Evolutionary conservation across 2,113 vertebrate genomes (phyloP).

Genomic region (Microcebus jonahi): DNA sequence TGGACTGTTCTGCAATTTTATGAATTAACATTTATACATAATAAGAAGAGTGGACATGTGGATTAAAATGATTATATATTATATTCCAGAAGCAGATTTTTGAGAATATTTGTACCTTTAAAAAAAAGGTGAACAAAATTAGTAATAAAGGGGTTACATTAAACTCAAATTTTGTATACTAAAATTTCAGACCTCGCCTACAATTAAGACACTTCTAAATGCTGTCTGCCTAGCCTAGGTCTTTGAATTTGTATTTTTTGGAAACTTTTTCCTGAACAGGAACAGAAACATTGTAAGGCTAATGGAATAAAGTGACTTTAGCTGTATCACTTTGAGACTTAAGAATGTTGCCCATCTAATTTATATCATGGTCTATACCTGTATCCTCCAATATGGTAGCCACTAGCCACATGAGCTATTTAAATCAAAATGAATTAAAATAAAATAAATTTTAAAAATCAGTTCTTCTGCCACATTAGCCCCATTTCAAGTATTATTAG

Average conservation of each 20-base stretch:
- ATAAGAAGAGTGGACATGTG: background rate
- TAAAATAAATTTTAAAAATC: background rate
- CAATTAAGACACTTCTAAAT: background rate
- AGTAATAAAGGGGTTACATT: background rate
- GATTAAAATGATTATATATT: background rate
- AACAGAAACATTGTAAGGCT: background rate
- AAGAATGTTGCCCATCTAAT: background rate
- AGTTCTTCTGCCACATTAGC: background rate
- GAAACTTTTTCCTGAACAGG: constrained; percentile 6
- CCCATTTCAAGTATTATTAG: background rate
- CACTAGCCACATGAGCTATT: background rate
- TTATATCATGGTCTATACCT: background rate
- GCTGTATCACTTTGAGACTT: background rate
- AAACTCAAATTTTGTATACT: background rate
- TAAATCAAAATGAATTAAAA: background rate
- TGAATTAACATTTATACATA: constrained; percentile 19
- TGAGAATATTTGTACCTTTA: background rate
- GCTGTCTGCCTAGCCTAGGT: background rate
- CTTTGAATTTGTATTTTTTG: background rate
- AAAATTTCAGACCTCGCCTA: background rate
- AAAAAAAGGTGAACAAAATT: background rate
- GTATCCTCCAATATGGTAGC: background rate
- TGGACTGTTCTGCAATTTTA: background rate
- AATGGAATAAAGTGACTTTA: background rate
- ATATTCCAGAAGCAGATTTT: constrained; percentile 21